phyloP scores from a whole-genome alignment of 2,113 vertebrate species.

The Psilopogon haemacephalus region DNA sequence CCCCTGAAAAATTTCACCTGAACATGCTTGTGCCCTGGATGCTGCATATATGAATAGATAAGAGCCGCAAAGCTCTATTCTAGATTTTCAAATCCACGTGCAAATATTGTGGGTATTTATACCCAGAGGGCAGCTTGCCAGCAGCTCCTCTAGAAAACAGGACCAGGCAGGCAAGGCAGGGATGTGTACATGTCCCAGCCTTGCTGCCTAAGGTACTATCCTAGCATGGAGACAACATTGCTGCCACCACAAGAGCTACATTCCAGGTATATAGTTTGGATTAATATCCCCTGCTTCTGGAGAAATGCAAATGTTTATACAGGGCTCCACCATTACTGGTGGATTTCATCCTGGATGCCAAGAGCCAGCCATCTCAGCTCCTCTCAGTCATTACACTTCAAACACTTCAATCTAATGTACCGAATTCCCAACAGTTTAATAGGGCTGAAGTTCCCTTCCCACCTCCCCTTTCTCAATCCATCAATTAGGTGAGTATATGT shows the following conservation, averaged over 20 bases:
- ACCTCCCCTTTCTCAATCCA: constrained; percentile 40
- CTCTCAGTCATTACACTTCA: constrained; percentile 4
- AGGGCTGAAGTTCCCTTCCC: constrained; percentile 44
- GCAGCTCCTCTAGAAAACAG: not conserved
- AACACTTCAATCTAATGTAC: constrained; percentile 27
- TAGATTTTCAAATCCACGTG: not conserved
- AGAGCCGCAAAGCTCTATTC: not conserved
- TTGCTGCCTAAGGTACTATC: not conserved
- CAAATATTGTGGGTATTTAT: not conserved
- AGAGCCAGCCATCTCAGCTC: not conserved
- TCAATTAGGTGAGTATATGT: constrained; percentile 64
- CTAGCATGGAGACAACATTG: accelerated
- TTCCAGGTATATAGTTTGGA: not conserved
- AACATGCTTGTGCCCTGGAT: not conserved
- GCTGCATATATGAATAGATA: not conserved
- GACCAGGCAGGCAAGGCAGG: not conserved
- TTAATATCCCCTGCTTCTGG: not conserved
- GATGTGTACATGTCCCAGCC: accelerated
- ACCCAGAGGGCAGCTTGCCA: not conserved
- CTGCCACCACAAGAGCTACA: accelerated
- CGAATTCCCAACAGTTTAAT: constrained; percentile 46
- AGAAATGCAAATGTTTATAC: constrained; percentile 17
- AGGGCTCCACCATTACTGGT: not conserved
- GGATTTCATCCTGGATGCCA: not conserved
- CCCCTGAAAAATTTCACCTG: not conserved